Base-by-base conservation (phyloP, 2,888 invertebrate species). In the Itoplectis maculator region DNA sequence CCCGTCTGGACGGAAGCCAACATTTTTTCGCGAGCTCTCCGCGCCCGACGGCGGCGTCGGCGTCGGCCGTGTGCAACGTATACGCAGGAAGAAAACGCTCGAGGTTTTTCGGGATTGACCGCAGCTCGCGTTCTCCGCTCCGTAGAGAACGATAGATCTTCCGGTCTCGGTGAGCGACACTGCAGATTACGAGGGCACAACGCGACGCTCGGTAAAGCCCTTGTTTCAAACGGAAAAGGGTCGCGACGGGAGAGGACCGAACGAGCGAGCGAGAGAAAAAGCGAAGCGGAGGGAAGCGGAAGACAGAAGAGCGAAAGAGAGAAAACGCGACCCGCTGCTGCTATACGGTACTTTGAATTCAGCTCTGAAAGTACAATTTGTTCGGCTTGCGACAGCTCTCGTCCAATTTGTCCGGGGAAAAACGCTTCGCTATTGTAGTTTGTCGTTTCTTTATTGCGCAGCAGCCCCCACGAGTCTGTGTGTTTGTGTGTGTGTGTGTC, bases 341-440 rank as follows among this genome's bases (percentile, higher is more conserved):
- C 8, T 56, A 37, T 20, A 15, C 66, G 68, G 56, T 59, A 47
- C 49, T 65, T 80, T 74, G 74, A 81, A 69, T 81, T 78, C 73
- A 81, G 47, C 76, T 49, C 72, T 40, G 68, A 69, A 56, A 69
- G 76, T 65, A 69, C 81, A 76, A 79, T 81, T 81, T 84, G 76
- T 79, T 81, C 66, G 65, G 73, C 81, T 84, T 76, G 76, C 79
- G 73, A 72, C 63, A 47, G 35, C 13, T 79, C 65, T 72, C 73
- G 63, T 79, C 76, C 84, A 79, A 84, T 84, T 84, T 84, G 68
- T 79, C n/a, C 79, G 49, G 49, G 40, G 69, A 61, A 75, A 76
- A 82, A 72, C 61, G 68, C 20, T 69, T 61, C 74, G 51, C 51
- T 51, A 51, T 15, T 29, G 18, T 75, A 47, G 65, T 45, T 54